Percentiles rank a stretch among this genome's conserved stretches.
Evolutionary conservation across 2,888 invertebrate genomes (phyloP).

Genomic region (Perizoma affinitatum): DNA sequence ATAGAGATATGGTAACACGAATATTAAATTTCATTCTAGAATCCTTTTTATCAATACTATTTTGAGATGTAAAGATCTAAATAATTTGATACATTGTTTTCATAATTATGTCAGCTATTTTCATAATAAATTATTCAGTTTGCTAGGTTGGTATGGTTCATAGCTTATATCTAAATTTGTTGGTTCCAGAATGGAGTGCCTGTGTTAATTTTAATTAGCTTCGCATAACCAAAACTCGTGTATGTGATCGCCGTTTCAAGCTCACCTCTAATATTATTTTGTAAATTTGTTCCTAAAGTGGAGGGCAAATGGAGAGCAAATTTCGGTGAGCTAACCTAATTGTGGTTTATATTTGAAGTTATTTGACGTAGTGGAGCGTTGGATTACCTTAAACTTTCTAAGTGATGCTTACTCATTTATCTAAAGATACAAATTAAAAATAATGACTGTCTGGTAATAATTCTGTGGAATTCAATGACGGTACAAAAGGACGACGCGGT

Average conservation of each 20-base stretch:
- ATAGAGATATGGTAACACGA: neutral
- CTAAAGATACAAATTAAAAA: constrained; percentile 60
- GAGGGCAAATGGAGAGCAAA: constrained; percentile 29
- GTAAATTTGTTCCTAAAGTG: constrained; percentile 27
- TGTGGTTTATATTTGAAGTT: constrained; percentile 33
- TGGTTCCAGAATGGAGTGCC: constrained; percentile 22
- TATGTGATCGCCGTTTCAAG: constrained; percentile 20
- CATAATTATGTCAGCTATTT: constrained; percentile 8
- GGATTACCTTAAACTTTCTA: constrained; percentile 52
- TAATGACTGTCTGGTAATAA: constrained; percentile 66
- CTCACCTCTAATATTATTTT: constrained; percentile 24
- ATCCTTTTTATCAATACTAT: too few relatives aligned
- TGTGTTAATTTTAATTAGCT: constrained; percentile 30
- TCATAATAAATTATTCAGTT: constrained; percentile 20
- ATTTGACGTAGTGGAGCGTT: constrained; percentile 31
- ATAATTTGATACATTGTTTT: constrained; percentile 4
- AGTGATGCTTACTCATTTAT: constrained; percentile 50
- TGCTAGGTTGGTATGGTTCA: constrained; percentile 13
- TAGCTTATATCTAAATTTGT: constrained; percentile 23
- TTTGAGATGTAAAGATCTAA: neutral
- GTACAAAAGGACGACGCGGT: constrained; percentile 69
- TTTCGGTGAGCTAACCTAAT: constrained; percentile 33
- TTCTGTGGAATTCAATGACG: constrained; percentile 65
- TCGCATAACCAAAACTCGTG: constrained; percentile 25
- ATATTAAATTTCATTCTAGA: constrained; percentile 4